These are phyloP conservation scores for Gymnodraco acuticeps DNA, from an alignment of 2,797 vertebrate genomes.

Conservation along the genomic window DNA sequence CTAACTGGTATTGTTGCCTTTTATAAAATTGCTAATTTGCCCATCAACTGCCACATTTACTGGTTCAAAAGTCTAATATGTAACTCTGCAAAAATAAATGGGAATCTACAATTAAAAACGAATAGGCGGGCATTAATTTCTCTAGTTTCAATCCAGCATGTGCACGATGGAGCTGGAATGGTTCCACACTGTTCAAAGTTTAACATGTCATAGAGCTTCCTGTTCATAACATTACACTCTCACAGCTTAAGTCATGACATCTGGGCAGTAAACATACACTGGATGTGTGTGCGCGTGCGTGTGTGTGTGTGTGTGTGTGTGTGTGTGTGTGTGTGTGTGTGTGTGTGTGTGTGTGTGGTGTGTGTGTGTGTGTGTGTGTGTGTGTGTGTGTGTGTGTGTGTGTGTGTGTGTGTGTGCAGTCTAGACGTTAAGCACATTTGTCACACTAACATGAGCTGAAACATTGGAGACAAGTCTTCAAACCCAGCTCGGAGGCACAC, in stretches of 20 bases:
- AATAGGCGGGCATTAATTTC: too few species aligned
- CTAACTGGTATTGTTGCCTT: not conserved
- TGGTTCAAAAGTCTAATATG: not conserved
- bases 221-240: slow-evolving; percentile 18
- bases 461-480: slow-evolving; percentile 14
- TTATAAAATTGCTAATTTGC: not conserved
- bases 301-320: not conserved
- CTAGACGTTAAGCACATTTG: not conserved
- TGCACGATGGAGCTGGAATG: not conserved
- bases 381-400: slow-evolving; percentile 6
- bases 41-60: not conserved
- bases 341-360: not conserved
- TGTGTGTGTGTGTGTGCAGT: not conserved
- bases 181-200: not conserved
- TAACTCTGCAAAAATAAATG: not conserved
- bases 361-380: slow-evolving; percentile 5
- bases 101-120: not conserved
- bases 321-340: slow-evolving; percentile 7
- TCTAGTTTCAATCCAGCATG: not conserved
- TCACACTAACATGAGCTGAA: slow-evolving; percentile 24
- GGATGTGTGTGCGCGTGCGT: slow-evolving; percentile 6
- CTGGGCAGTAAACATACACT: slow-evolving; percentile 31
- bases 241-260: slow-evolving; percentile 31
- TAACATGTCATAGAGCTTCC: slow-evolving; percentile 20
- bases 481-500: not conserved